These are phyloP conservation scores for Lepidurus couesii DNA, from an alignment of 1,140 invertebrate genomes.

Conservation along the genomic window DNA sequence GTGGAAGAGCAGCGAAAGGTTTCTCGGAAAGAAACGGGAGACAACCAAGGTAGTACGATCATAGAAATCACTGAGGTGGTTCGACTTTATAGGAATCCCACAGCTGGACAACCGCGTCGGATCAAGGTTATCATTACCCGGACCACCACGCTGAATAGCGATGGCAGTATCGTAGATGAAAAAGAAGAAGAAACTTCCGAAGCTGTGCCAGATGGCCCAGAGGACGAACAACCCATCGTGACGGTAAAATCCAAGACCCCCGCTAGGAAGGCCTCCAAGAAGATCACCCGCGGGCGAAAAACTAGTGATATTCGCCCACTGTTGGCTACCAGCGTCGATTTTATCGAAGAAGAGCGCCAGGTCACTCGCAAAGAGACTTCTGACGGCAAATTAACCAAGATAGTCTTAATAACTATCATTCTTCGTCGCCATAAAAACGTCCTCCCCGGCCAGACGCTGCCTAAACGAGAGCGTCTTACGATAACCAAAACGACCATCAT, in stretches of 20 bases:
- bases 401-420: not conserved
- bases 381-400: not conserved
- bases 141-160: not conserved
- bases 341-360: not conserved
- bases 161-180: not conserved
- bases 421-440: not conserved
- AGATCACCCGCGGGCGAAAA: not conserved
- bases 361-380: not conserved
- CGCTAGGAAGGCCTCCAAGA: not conserved
- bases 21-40: not conserved
- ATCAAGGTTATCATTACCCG: not conserved
- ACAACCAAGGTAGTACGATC: not conserved
- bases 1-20: not conserved
- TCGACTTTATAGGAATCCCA: not conserved
- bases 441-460: not conserved
- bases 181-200: slow-evolving; percentile 3
- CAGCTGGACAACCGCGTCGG: not conserved
- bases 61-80: not conserved
- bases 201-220: not conserved
- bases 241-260: not conserved
- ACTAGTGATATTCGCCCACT: not conserved
- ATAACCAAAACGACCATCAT: not conserved
- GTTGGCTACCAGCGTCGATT: not conserved
- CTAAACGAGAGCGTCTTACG: not conserved
- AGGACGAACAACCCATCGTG: not conserved